These are phyloP conservation scores for Tribolium castaneum DNA, from an alignment of 1,140 invertebrate species.

Conservation along the genomic window DNA sequence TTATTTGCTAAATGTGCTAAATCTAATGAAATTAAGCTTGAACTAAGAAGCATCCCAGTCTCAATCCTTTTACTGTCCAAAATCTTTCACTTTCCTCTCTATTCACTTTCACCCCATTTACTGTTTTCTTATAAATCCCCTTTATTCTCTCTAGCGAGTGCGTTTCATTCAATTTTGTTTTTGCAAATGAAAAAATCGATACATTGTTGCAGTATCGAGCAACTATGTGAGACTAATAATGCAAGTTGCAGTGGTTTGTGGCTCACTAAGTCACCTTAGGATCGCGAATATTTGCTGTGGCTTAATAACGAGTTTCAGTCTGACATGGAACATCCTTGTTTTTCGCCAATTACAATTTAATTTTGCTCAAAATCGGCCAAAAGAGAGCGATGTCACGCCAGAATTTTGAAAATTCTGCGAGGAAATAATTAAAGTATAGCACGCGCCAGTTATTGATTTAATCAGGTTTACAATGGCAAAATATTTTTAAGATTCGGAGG, in stretches of 20 bases:
- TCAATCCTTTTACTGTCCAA: neutral
- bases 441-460: neutral
- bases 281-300: neutral
- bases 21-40: neutral
- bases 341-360: neutral
- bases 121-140: neutral
- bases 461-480: neutral
- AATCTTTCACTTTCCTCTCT: neutral
- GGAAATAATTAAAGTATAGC: neutral
- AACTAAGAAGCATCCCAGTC: neutral
- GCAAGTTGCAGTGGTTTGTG: neutral
- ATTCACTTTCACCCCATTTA: neutral
- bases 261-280: neutral
- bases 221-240: neutral
- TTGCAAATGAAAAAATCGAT: neutral
- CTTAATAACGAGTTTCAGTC: neutral
- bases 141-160: neutral
- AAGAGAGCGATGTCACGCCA: slow-evolving; percentile 33
- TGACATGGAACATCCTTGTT: neutral
- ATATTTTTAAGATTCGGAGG: neutral
- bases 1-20: neutral
- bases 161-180: neutral
- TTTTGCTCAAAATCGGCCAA: slow-evolving; percentile 12
- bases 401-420: neutral
- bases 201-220: neutral